Evolutionary conservation across 2,888 invertebrate species (phyloP), one percentile per base, ranked within the genome.

Genomic region (Bruchidius siliquastri): DNA sequence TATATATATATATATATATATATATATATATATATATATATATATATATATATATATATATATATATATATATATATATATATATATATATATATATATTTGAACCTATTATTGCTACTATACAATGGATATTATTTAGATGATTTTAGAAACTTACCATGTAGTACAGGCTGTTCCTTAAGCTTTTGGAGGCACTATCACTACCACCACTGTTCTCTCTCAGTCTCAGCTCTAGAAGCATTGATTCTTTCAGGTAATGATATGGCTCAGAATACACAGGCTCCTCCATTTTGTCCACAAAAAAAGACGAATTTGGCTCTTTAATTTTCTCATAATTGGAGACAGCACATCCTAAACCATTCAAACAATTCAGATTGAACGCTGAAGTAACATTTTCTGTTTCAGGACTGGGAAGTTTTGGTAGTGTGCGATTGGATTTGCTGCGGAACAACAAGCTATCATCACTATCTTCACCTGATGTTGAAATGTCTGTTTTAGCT

Each of bases 201-300:
- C 75, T 76, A 8, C 76, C 73, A 70, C 77, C 76, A 49, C 79
- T 75, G 71, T 79, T 79, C 32, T 75, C 76, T 22, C 68, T 8
- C 68, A 68, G 2, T 21, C 21, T 21, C 21, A 68, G 20, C 20
- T 68, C 21, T 21, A 21, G 13, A 68, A 22, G 68, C 32, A 73
- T 74, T 21, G 72, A 77, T 72, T 77, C 77, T 66, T 74, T 76
- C 72, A 77, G 79, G 73, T 78, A 81, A 73, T 85, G 84, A 81
- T 87, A 90, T 0, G 92, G 92, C 78, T 90, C 90, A 77, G 91
- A 91, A 81, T 92, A 92, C 26, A 92, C 90, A 78, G 90, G 91
- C 78, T 91, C 91, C 49, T 79, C 80, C 67, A 81, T 83, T 21
- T 78, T 80, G 67, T 78, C 77, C 72, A 85, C 82, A 82, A 85